Base-by-base conservation (phyloP, 92 coral and sea anemone genomes). In the Muricea muricata region DNA sequence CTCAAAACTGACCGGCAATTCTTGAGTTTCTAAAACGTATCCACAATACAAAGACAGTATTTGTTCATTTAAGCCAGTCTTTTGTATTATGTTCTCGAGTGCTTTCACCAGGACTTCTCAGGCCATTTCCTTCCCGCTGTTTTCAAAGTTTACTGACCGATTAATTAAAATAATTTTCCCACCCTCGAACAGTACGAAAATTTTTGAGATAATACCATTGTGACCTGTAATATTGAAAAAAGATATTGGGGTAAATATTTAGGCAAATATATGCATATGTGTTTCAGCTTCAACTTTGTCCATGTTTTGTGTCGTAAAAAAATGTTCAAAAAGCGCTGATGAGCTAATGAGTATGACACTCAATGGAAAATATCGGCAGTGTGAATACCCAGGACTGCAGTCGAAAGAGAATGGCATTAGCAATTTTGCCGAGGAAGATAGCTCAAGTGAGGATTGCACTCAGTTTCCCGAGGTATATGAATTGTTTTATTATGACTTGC, bases 301-400 rank as follows among this genome's bases (percentile, higher is more conserved):
- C 32, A 60, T 60, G 4, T n/a, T n/a, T n/a, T 60, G 10, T 60
- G 21, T 34, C 1, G 32, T 60, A 30, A 26, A 33, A 47, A 14
- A 35, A 30, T 55, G 80, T 74, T 21, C 15, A 12, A 8, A 73
- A 1, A 21, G 26, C 45, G 79, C 58, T 34, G n/a, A n/a, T n/a
- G n/a, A 42, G 28, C 23, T 34, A 32, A 10, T 68, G 15, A 73
- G n/a, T 11, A 73, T 73, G 79, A 73, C 79, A 73, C 57, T 77
- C 39, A 77, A 70, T 55, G 82, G 82, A 13, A 77, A 77, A 77
- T 77, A 77, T 24, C 17, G 21, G 69, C 82, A 77, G 35, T 55
- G 35, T 52, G 82, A 21, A 13, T 54, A 28, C 20, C 82, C 82
- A 7, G 82, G 61, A 7, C 35, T 77, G 3, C 24, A 58, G 18